These are phyloP conservation scores for Zaprionus vittiger DNA, from an alignment of 1,140 invertebrate species.

Conservation along the genomic window DNA sequence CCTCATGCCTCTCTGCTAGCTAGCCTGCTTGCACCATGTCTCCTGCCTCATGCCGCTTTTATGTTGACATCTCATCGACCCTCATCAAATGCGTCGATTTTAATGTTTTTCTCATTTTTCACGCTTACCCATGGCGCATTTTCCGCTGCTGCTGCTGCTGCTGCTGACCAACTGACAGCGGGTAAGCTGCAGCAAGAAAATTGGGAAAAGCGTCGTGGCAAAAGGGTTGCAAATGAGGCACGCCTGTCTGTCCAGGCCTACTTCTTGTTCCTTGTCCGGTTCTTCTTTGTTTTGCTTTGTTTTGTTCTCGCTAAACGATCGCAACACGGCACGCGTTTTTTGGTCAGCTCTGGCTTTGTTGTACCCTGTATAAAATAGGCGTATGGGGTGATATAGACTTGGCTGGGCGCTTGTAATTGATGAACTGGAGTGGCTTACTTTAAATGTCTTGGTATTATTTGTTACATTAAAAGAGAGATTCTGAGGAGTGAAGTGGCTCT, in stretches of 20 bases:
- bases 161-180: constrained; percentile 62
- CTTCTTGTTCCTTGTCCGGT: constrained; percentile 17
- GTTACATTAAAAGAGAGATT: too few species aligned
- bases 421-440: background rate
- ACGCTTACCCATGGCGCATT: constrained; percentile 49
- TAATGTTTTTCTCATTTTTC: constrained; percentile 67
- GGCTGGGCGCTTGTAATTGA: background rate
- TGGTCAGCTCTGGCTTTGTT: constrained; percentile 22
- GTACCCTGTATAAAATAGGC: constrained; percentile 9
- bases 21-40: background rate
- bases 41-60: constrained; percentile 15
- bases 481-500: too few species aligned
- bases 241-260: constrained; percentile 11
- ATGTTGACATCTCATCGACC: constrained; percentile 69
- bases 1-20: background rate
- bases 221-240: constrained; percentile 51
- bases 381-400: background rate
- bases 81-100: constrained; percentile 75
- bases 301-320: constrained; percentile 20
- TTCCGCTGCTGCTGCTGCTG: constrained; percentile 43
- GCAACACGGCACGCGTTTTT: constrained; percentile 26
- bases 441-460: background rate
- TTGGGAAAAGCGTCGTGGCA: background rate
- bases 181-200: background rate
- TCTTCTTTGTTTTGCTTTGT: constrained; percentile 14